Percentiles rank a stretch among this genome's conserved stretches.
These are phyloP conservation scores for Pomacea canaliculata DNA, from an alignment of 2,888 invertebrate genomes.

Conservation along the genomic window DNA sequence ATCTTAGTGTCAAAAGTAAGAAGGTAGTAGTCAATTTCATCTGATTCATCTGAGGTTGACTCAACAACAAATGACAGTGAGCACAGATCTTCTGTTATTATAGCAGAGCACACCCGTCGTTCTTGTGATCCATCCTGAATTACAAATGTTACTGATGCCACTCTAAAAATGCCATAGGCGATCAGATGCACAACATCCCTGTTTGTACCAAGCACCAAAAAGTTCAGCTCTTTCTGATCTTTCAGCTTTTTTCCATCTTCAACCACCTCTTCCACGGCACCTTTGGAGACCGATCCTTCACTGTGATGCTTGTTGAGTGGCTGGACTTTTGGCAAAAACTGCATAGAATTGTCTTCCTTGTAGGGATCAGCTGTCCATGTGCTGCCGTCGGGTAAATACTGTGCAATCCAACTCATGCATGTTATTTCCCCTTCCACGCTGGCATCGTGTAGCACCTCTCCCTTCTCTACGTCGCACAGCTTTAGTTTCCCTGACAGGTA, in stretches of 20 bases:
- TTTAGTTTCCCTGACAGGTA: constrained; percentile 76
- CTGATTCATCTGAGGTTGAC: constrained; percentile 62
- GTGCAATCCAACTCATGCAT: constrained; percentile 81
- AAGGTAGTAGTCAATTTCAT: constrained; percentile 22
- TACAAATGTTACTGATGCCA: constrained; percentile 71
- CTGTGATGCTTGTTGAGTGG: constrained; percentile 49
- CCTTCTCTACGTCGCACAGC: constrained; percentile 88
- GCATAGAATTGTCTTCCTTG: constrained; percentile 66
- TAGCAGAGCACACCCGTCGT: constrained; percentile 74
- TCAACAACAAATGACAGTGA: constrained; percentile 76
- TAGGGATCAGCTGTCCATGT: constrained; percentile 53
- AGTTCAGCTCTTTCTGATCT: constrained; percentile 74
- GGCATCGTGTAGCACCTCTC: constrained; percentile 80
- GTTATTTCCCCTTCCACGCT: constrained; percentile 77
- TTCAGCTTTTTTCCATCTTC: constrained; percentile 67
- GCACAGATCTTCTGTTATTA: constrained; percentile 80
- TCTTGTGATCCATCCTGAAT: constrained; percentile 37
- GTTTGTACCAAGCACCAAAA: constrained; percentile 84
- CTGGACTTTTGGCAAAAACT: constrained; percentile 73
- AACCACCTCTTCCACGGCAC: constrained; percentile 57
- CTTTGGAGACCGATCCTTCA: constrained; percentile 19
- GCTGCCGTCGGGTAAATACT: constrained; percentile 53
- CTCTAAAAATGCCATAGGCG: constrained; percentile 87
- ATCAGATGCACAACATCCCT: constrained; percentile 79
- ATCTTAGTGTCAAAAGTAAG: constrained; percentile 71